These are phyloP conservation scores for Harpalus rubripes DNA, from an alignment of 2,888 invertebrate species.

Conservation along the genomic window DNA sequence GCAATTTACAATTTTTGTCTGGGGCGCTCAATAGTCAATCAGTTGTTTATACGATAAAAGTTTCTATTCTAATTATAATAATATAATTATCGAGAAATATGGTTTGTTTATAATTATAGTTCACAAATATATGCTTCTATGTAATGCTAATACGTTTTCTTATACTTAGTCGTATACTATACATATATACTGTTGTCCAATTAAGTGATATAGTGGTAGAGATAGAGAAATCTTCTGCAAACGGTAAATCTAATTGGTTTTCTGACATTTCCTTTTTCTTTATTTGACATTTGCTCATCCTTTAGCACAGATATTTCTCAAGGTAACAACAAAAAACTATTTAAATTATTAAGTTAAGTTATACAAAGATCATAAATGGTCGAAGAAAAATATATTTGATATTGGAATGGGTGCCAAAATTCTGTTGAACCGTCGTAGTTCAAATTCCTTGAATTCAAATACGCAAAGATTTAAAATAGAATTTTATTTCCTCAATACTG, in stretches of 20 bases:
- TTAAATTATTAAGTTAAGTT: background rate
- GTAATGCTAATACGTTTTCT: too few relatives aligned
- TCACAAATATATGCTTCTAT: too few relatives aligned
- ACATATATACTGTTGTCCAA: conserved; percentile 14
- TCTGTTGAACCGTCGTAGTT: conserved; percentile 3
- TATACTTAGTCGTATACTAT: background rate
- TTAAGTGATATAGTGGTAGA: background rate
- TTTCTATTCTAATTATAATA: too few relatives aligned
- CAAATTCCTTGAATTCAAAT: conserved; percentile 32
- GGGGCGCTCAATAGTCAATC: too few relatives aligned
- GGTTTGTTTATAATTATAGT: too few relatives aligned
- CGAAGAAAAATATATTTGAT: background rate
- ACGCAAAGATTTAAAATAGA: conserved; percentile 16
- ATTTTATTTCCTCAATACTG: conserved; percentile 22
- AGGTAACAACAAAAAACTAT: conserved; percentile 3
- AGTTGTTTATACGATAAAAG: too few relatives aligned
- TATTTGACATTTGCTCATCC: conserved; percentile 9
- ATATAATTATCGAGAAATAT: too few relatives aligned
- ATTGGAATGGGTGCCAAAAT: conserved; percentile 18
- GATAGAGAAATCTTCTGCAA: background rate
- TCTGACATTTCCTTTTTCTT: conserved; percentile 16
- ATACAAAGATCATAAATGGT: background rate
- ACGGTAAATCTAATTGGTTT: conserved; percentile 22
- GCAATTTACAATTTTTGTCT: too few relatives aligned
- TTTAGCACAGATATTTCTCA: conserved; percentile 29